These are phyloP conservation scores for Rhodophaea formosa DNA, from an alignment of 2,888 invertebrate genomes.

Conservation along the genomic window DNA sequence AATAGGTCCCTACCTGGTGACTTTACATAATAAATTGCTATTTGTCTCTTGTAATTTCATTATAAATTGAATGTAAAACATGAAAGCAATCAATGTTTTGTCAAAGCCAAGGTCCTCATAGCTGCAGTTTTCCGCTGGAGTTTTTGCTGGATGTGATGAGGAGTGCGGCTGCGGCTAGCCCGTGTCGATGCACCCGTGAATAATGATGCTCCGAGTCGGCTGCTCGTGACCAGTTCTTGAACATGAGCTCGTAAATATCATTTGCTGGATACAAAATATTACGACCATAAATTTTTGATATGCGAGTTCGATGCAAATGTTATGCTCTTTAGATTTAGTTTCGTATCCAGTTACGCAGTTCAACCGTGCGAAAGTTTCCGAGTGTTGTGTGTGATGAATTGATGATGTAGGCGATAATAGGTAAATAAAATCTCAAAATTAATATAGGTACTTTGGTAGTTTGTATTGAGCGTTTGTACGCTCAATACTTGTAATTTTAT, in stretches of 20 bases:
- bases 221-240: slow-evolving; percentile 11
- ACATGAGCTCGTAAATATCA: slow-evolving; percentile 9
- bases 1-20: no score
- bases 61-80: neutral
- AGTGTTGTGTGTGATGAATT: no score
- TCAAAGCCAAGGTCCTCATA: slow-evolving; percentile 6
- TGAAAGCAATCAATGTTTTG: slow-evolving; percentile 8
- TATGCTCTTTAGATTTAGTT: neutral
- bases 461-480: no score
- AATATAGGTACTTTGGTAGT: no score
- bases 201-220: slow-evolving; percentile 9
- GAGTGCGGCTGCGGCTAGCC: neutral
- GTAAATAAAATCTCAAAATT: no score
- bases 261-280: slow-evolving; percentile 3
- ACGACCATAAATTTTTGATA: slow-evolving; percentile 2
- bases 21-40: no score
- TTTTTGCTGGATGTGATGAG: neutral
- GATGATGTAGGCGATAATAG: no score
- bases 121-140: neutral
- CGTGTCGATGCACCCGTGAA: slow-evolving; percentile 16
- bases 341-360: neutral
- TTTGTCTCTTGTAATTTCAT: neutral
- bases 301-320: slow-evolving; percentile 1
- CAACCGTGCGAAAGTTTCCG: neutral
- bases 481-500: no score